Evolutionary conservation across 2,113 vertebrate species (phyloP).

Genomic region (Corythornis cristatus): DNA sequence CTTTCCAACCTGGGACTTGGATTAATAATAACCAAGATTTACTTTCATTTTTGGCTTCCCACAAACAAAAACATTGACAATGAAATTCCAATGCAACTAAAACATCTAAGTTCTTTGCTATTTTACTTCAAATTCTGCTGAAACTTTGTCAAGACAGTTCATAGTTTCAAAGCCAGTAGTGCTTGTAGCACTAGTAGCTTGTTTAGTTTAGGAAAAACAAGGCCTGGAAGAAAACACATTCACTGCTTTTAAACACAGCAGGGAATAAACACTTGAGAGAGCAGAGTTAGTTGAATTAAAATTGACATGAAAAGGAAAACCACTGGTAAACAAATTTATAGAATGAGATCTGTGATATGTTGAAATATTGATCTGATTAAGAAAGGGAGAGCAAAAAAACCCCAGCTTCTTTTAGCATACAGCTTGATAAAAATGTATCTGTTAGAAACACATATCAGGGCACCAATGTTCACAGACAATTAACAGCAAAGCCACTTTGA

Average conservation of each 20-base stretch:
- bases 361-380: background rate
- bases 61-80: background rate
- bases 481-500: background rate
- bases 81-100: background rate
- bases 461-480: background rate
- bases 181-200: too few species aligned
- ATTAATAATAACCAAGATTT: background rate
- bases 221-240: background rate
- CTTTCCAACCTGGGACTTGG: background rate
- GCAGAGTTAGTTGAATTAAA: background rate
- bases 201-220: conserved; percentile 34
- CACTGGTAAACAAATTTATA: background rate
- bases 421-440: background rate
- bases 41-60: background rate
- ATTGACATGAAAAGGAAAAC: background rate
- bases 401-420: background rate
- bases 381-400: background rate
- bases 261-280: conserved; percentile 22
- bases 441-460: background rate
- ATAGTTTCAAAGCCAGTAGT: background rate
- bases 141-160: background rate
- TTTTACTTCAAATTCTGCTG: background rate
- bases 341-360: background rate
- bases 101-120: background rate
- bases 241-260: conserved; percentile 14